Evolutionary conservation across 1,140 invertebrate species (phyloP).

Genomic region (Drosophila erecta): DNA sequence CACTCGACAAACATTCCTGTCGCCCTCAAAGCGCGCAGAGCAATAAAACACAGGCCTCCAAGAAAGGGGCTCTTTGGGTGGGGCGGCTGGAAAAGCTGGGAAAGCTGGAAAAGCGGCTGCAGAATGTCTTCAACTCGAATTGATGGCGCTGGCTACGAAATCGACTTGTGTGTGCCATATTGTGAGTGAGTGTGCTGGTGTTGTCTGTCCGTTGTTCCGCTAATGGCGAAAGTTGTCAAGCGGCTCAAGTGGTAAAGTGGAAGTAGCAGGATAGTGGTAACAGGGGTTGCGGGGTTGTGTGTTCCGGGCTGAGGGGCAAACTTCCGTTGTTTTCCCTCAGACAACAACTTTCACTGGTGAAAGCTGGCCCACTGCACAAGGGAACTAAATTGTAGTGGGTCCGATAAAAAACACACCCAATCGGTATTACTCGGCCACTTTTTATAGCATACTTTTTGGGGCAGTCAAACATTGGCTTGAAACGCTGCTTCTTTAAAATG

Average conservation of each 20-base stretch:
- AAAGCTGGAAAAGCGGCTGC: slow-evolving; percentile 18
- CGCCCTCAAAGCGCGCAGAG: slow-evolving; percentile 66
- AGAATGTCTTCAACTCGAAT: slow-evolving; percentile 76
- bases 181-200: slow-evolving; percentile 47
- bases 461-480: slow-evolving; percentile 7
- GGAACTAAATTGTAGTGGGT: slow-evolving; percentile 42
- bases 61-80: neutral
- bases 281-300: neutral
- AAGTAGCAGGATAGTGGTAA: slow-evolving; percentile 17
- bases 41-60: slow-evolving; percentile 76
- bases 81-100: neutral
- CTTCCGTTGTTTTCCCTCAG: slow-evolving; percentile 62
- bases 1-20: slow-evolving; percentile 67
- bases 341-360: slow-evolving; percentile 73
- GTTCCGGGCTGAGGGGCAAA: slow-evolving; percentile 17
- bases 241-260: slow-evolving; percentile 55
- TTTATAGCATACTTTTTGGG: slow-evolving; percentile 21
- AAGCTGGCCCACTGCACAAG: slow-evolving; percentile 34
- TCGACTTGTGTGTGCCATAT: slow-evolving; percentile 71
- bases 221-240: slow-evolving; percentile 81
- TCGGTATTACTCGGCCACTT: slow-evolving; percentile 11
- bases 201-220: slow-evolving; percentile 67
- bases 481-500: neutral
- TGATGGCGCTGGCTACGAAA: slow-evolving; percentile 80
- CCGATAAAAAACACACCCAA: slow-evolving; percentile 29